A percentile compares a stretch with the other conserved stretches of the same genome.
These are phyloP conservation scores for Meloidogyne hapla DNA, from an alignment of 1,140 invertebrate species.

Conservation along the genomic window DNA sequence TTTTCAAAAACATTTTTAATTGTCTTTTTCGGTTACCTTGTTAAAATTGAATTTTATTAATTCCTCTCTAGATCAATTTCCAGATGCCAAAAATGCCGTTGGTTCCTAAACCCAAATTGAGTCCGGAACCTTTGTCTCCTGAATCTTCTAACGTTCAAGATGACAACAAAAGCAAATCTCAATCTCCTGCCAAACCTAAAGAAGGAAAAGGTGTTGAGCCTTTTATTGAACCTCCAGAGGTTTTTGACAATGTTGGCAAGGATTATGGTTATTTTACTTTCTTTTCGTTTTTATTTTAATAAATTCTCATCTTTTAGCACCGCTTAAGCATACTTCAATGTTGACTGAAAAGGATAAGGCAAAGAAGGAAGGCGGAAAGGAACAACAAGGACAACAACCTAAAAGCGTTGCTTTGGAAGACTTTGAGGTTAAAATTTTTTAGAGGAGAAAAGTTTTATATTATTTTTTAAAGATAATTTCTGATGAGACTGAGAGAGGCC, in stretches of 20 bases:
- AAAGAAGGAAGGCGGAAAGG: background rate
- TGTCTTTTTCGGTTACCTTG: background rate
- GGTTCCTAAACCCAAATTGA: background rate
- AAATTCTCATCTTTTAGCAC: background rate
- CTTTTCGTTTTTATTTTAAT: background rate
- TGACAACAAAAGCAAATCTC: background rate
- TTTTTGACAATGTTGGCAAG: background rate
- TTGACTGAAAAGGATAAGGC: background rate
- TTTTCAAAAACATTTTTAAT: too few species aligned
- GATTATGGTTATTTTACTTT: background rate
- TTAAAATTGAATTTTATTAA: background rate
- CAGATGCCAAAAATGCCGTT: background rate
- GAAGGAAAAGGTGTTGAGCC: background rate
- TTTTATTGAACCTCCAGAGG: background rate
- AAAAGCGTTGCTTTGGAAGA: background rate
- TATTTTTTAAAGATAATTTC: background rate
- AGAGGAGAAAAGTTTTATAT: too few species aligned
- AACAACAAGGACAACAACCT: background rate
- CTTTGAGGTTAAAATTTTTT: background rate
- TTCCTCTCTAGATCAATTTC: background rate
- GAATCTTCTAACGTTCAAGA: background rate
- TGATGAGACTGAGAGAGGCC: background rate
- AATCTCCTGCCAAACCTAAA: background rate
- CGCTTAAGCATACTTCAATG: background rate
- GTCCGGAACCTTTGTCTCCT: background rate